Conservation (phyloP, 2,888 invertebrate genomes). For the Schrankia costaestrigalis region DNA sequence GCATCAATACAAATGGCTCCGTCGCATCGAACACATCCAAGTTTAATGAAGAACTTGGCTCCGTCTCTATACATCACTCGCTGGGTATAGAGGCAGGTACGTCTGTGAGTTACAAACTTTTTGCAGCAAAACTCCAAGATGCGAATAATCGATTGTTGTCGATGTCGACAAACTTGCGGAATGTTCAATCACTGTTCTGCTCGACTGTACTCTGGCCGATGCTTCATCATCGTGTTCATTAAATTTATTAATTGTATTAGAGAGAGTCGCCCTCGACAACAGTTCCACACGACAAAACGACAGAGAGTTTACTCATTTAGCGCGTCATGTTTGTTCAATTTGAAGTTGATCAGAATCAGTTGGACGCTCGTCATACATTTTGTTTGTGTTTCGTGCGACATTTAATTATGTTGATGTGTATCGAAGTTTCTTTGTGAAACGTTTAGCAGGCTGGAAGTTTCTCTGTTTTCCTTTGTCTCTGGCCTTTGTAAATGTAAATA, state of each 20-base stretch:
- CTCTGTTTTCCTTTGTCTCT: conserved; percentile 12
- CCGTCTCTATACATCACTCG: too few relatives aligned
- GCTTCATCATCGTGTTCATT: conserved; percentile 40
- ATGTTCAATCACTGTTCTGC: conserved; percentile 41
- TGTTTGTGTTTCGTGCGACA: conserved; percentile 25
- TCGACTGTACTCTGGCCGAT: conserved; percentile 3
- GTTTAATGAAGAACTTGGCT: too few relatives aligned
- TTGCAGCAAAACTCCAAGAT: conserved; percentile 19
- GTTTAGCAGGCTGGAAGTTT: conserved; percentile 8
- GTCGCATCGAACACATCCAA: too few relatives aligned
- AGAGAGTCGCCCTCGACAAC: conserved; percentile 23
- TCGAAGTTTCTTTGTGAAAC: conserved; percentile 4
- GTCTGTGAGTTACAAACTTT: too few relatives aligned
- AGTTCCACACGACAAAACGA: too few relatives aligned
- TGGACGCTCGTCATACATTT: conserved; percentile 17
- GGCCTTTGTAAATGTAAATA: conserved; percentile 1
- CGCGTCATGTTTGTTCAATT: conserved; percentile 23
- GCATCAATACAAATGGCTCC: too few relatives aligned
- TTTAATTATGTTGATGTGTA: conserved; percentile 21
- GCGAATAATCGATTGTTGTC: conserved; percentile 30
- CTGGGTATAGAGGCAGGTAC: too few relatives aligned
- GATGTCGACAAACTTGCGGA: conserved; percentile 28
- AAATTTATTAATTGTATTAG: conserved; percentile 35
- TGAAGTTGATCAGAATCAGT: too few relatives aligned
- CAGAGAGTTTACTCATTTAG: conserved; percentile 32